Percentiles rank a stretch among this genome's conserved stretches.
Conservation (phyloP, 2,797 vertebrate genomes). For the Zenarchopterus dispar region DNA sequence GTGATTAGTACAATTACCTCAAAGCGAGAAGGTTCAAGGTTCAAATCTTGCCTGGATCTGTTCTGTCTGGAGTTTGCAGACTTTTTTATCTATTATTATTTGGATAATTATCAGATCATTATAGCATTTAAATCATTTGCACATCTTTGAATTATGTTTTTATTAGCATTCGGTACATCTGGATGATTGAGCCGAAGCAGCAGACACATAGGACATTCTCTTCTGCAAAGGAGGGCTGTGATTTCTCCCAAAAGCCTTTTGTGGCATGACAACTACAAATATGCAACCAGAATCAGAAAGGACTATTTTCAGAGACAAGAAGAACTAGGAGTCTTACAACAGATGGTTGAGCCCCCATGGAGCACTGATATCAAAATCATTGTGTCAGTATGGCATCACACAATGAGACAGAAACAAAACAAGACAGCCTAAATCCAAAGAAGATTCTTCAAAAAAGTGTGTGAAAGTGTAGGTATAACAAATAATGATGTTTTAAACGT, state of each 20-base stretch:
- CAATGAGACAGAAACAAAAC: slow-evolving; percentile 17
- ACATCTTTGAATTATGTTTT: too few relatives aligned
- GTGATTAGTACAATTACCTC: too few relatives aligned
- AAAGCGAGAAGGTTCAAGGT: too few relatives aligned
- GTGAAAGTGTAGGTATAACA: not conserved
- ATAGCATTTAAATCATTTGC: too few relatives aligned
- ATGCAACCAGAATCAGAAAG: slow-evolving; percentile 11
- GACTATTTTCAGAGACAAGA: slow-evolving; percentile 20
- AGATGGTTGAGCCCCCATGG: slow-evolving; percentile 29
- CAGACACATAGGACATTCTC: not conserved
- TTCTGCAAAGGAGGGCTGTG: not conserved
- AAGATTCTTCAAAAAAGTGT: not conserved
- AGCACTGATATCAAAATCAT: slow-evolving; percentile 24
- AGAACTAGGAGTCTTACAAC: slow-evolving; percentile 22
- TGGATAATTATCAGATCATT: too few relatives aligned
- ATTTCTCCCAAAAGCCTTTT: slow-evolving; percentile 3
- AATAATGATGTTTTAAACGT: not conserved
- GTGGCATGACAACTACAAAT: not conserved
- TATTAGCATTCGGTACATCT: too few relatives aligned
- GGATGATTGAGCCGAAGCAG: too few relatives aligned
- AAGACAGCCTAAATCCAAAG: slow-evolving; percentile 3
- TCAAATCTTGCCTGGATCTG: too few relatives aligned
- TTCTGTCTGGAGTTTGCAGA: too few relatives aligned
- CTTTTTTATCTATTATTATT: too few relatives aligned
- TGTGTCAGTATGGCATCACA: slow-evolving; percentile 18